Conservation (phyloP, 2,113 vertebrate species). For the Agelaius phoeniceus region DNA sequence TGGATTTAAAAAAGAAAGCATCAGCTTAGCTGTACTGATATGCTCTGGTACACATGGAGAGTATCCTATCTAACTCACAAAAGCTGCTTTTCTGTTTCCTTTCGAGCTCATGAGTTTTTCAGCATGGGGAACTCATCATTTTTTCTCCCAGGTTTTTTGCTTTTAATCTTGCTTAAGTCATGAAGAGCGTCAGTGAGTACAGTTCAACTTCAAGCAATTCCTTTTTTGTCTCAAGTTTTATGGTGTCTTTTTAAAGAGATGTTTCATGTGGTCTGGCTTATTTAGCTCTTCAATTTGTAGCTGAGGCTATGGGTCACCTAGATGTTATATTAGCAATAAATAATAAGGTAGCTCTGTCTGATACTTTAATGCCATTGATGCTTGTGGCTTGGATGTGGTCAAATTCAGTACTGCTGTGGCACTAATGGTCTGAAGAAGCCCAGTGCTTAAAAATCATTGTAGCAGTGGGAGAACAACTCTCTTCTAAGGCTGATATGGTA, state of each 20-base stretch:
- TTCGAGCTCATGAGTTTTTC: neutral
- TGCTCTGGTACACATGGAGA: neutral
- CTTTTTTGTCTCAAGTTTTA: neutral
- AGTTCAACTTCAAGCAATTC: neutral
- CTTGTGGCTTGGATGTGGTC: neutral
- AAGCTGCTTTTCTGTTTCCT: neutral
- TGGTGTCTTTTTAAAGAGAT: neutral
- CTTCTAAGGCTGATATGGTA: neutral
- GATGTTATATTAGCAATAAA: neutral
- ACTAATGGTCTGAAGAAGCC: neutral
- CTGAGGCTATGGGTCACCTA: neutral
- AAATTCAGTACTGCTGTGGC: neutral
- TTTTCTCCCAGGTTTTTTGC: neutral
- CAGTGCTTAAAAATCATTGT: neutral
- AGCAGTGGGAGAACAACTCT: neutral
- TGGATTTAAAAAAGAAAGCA: neutral
- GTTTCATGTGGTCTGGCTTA: neutral
- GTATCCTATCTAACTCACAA: neutral
- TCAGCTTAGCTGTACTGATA: neutral
- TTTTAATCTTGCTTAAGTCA: neutral
- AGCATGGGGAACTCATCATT: neutral
- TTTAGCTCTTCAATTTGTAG: neutral
- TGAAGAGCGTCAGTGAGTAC: neutral
- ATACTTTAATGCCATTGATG: neutral
- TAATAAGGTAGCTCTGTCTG: neutral